phyloP scores from a whole-genome alignment of 2,888 invertebrate species.

The Athalia rosae region DNA sequence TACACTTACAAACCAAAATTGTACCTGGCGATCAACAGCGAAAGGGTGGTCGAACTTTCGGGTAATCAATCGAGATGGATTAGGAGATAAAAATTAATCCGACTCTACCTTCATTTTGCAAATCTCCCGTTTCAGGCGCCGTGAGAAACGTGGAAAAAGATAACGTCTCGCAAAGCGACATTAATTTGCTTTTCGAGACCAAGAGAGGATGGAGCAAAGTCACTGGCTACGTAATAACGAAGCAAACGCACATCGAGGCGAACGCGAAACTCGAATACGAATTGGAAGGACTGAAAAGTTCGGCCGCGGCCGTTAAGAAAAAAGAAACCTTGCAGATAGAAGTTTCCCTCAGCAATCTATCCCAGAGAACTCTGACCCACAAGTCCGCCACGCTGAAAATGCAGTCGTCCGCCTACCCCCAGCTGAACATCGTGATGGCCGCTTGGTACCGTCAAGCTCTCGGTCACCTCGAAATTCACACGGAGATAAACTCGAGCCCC shows the following conservation, averaged over 20 bases:
- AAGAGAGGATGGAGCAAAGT: constrained; percentile 84
- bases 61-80: constrained; percentile 74
- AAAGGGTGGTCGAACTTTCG: constrained; percentile 82
- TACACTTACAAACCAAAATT: constrained; percentile 83
- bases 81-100: background rate
- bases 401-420: constrained; percentile 85
- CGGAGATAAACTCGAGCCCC: constrained; percentile 82
- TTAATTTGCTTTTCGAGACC: constrained; percentile 85
- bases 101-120: constrained; percentile 18
- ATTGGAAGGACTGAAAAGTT: constrained; percentile 75
- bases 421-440: constrained; percentile 70
- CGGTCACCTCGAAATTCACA: constrained; percentile 82
- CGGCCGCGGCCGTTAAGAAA: constrained; percentile 64
- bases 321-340: constrained; percentile 74
- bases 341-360: constrained; percentile 75
- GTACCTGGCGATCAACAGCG: constrained; percentile 83
- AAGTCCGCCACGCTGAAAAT: constrained; percentile 81
- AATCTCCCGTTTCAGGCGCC: constrained; percentile 74
- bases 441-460: constrained; percentile 78
- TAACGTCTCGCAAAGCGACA: constrained; percentile 85
- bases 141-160: constrained; percentile 79
- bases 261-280: constrained; percentile 82
- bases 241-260: constrained; percentile 75
- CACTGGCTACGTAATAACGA: constrained; percentile 82
- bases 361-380: constrained; percentile 77